Conservation (phyloP, 2,113 vertebrate species). For the Microtus montanus region DNA sequence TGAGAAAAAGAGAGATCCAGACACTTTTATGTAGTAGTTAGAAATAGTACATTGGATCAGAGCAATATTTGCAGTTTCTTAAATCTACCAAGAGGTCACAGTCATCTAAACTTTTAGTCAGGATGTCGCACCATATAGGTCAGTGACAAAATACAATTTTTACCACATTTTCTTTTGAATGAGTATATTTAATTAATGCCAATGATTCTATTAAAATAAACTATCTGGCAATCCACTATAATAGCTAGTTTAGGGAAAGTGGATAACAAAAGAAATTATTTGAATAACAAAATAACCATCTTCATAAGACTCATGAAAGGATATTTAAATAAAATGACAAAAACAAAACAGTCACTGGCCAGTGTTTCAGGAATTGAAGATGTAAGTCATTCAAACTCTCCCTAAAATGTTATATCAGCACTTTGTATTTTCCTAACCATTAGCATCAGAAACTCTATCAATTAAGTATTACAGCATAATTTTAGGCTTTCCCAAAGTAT, state of each 20-base stretch:
- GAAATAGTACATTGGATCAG: neutral
- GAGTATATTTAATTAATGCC: conserved; percentile 47
- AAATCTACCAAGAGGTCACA: neutral
- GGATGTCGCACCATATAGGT: neutral
- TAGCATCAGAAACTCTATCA: neutral
- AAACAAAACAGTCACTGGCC: neutral
- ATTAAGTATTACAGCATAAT: neutral
- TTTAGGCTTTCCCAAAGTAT: neutral
- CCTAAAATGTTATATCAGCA: conserved; percentile 13
- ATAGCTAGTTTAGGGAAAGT: conserved; percentile 35
- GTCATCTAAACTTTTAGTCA: conserved; percentile 41
- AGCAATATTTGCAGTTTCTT: conserved; percentile 1
- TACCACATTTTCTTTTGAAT: conserved; percentile 36
- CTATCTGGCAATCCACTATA: conserved; percentile 44
- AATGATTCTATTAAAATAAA: conserved; percentile 35
- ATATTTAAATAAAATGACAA: neutral
- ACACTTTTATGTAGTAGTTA: conserved; percentile 17
- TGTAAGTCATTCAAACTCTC: neutral
- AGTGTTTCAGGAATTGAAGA: neutral
- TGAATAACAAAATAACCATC: neutral
- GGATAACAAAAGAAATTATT: conserved; percentile 23
- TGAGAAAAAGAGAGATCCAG: neutral
- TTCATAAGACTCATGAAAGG: neutral
- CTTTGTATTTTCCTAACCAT: neutral
- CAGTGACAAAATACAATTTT: neutral